Evolutionary conservation across 1,140 invertebrate genomes (phyloP), one percentile per base, ranked within the genome.

Genomic region (Cydia fagiglandana): DNA sequence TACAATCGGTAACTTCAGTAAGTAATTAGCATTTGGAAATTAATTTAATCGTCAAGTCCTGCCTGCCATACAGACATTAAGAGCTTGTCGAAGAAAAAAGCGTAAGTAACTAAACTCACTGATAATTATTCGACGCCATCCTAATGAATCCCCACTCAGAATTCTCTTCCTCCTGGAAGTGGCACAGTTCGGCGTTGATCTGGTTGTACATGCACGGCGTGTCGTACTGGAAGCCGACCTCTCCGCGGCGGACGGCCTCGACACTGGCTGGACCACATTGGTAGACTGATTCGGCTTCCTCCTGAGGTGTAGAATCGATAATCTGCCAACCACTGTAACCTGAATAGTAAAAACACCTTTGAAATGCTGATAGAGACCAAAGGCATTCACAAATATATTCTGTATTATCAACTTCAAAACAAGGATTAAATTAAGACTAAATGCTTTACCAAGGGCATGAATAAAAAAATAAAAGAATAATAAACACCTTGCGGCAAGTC

Each of bases 311-410:
- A 2, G 96, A 93, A 85, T 97, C 96, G 80, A 96, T 95, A 7
- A 95, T 95, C 87, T 97, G 96, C 96, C 96, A 97, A 5, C 96
- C 96, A 47, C 96, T 96, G 84, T 96, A 96, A 20, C 95, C 96
- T 83, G 24, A 53, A 53, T n/a, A 2, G 13, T 53, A 53, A 75
- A 76, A 61, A 7, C 50, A 30, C 34, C 5, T 34, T 34, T 34
- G 4, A 6, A 34, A 34, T 34, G 34, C 34, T 34, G 34, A 34
- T 6, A 34, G 34, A 34, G 4, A 34, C 34, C 34, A 6, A 34
- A 4, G 34, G 34, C 34, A 34, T 34, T 34, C 34, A 34, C 34
- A 4, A 0, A 34, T 34, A 34, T 34, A 5, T 5, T 34, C 34
- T 34, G 34, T 34, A 34, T 6, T 34, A 34, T 34, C 34, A 5